Evolutionary conservation across 2,113 vertebrate species (phyloP), one percentile per base, ranked within the genome.

Genomic region (Nestor notabilis): DNA sequence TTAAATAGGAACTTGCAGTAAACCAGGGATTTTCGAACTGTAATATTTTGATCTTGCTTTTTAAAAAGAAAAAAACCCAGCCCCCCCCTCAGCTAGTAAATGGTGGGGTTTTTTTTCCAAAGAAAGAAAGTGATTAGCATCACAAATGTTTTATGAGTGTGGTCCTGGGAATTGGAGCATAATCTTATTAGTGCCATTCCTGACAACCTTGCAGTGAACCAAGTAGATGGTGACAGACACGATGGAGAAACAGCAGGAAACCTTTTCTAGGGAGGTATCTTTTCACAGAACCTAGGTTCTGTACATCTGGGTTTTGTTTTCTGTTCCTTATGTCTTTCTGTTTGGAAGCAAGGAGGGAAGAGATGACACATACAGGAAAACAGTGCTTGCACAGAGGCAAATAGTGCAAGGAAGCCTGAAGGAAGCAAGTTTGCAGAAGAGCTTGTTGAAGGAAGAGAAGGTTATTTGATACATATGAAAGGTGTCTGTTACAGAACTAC

Each of bases 161-260:
- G 11, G 43, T 64, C 44, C 33, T 82, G 77, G 83, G 83, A 96
- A 95, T 74, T 87, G 58, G 81, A 93, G 55, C 83, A 68, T 91
- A 37, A 76, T 76, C 87, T 79, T 78, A 76, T 33, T 76, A 87
- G 47, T 76, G 74, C 56, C 39, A n/a, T 81, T 91, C 23, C 49
- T 90, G 78, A 86, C 63, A 94, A 39, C 58, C 28, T 77, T 93
- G n/a, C 53, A 74, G 41, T 86, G 82, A 95, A 14, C 44, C 49
- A 58, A 10, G 70, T 41, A 14, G 65, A 17, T 86, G 77, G 61
- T 77, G 78, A 50, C 41, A 85, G 82, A 63, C 11, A 2, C 49
- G 37, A 25, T 70, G 89, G 41, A 86, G 82, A 70, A 89, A 23
- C 70, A 65, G 37, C 82, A 90, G 82, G 53, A 96, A 43, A 12